Conservation (phyloP, 1,140 invertebrate species). For the Magallana angulata region DNA sequence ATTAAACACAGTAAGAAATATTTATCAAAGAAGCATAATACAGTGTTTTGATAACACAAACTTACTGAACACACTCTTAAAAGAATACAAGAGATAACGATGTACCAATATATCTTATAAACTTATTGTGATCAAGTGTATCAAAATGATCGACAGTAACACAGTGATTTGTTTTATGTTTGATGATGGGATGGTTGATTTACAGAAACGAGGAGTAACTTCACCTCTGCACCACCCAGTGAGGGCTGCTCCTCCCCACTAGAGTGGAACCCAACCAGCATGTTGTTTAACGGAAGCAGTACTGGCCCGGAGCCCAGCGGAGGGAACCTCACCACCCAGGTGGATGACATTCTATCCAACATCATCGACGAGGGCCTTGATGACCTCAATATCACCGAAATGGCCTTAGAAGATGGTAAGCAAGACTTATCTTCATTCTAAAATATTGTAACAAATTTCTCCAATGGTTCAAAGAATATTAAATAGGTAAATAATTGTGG, state of each 20-base stretch:
- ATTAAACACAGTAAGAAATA: no score
- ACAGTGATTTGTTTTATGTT: no score
- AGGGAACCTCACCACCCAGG: slow-evolving; percentile 53
- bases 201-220: slow-evolving; percentile 40
- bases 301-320: slow-evolving; percentile 52
- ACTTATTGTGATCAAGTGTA: no score
- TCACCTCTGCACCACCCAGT: slow-evolving; percentile 48
- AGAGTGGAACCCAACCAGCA: slow-evolving; percentile 62
- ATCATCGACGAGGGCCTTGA: slow-evolving; percentile 66
- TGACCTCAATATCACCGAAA: slow-evolving; percentile 63
- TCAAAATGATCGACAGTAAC: no score
- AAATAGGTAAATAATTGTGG: no score
- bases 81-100: no score
- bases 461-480: no score
- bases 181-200: not conserved
- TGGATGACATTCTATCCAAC: slow-evolving; percentile 65
- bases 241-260: slow-evolving; percentile 50
- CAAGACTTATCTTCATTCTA: not conserved
- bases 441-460: no score
- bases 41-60: no score
- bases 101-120: no score
- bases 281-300: slow-evolving; percentile 67
- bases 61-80: no score
- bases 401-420: slow-evolving; percentile 66
- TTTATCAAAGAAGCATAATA: no score